Evolutionary conservation across 2,888 invertebrate species (phyloP), one percentile per base, ranked within the genome.

Genomic region (Epirrhoe tristata): DNA sequence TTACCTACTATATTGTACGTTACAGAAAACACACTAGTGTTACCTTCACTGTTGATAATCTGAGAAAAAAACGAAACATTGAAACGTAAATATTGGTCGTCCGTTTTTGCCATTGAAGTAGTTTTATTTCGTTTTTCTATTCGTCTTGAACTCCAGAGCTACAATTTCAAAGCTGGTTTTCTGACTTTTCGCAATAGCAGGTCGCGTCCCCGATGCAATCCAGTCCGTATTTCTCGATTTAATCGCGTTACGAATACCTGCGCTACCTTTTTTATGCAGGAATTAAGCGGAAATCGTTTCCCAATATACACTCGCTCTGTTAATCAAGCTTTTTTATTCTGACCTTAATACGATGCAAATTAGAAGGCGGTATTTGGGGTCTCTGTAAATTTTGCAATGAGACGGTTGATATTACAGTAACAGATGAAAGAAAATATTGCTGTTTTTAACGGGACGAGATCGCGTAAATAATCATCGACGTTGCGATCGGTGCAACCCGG

Each of bases 251-350:
- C 72, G 56, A 66, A 68, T 66, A 69, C 67, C 66, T 63, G 68
- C 16, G 65, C 58, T 48, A 53, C 67, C 63, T 67, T 70, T 71
- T 74, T 67, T 65, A 68, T 59, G 64, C 56, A 63, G 58, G 66
- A 72, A 72, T 74, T 69, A 72, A 71, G 67, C 67, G 53, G 55
- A 67, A 72, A 74, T 70, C 69, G 71, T 72, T 72, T 74, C 70
- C 72, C 73, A 57, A 74, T 74, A 69, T 61, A 50, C 63, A 64
- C 67, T 67, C 64, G 71, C 69, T 71, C 72, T 70, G 69, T 72
- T 74, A 72, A 70, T 70, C 64, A 71, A 69, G 63, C 58, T 50
- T 58, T 52, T 70, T 73, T 66, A 56, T 59, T 24, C 36, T 57
- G 61, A 53, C 60, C 31, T 65, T 67, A 65, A 67, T 72, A 14